These are phyloP conservation scores for Alcedo quadribrachys DNA, from an alignment of 2,797 vertebrate species.

Conservation along the genomic window DNA sequence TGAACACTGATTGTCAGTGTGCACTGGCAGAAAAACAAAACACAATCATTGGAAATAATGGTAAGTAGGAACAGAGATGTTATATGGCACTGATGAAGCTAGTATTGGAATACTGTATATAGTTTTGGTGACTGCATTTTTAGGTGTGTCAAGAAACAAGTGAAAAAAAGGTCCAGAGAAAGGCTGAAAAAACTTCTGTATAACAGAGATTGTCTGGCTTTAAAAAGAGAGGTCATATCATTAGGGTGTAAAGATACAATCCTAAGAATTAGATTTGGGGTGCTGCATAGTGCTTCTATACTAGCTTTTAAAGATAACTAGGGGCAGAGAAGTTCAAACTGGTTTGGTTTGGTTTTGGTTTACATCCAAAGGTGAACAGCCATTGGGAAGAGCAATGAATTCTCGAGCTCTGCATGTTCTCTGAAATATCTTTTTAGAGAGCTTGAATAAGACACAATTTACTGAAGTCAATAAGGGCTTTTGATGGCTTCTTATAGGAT, in stretches of 20 bases:
- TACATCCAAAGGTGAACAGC: neutral
- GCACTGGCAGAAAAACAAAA: neutral
- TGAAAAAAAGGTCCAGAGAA: neutral
- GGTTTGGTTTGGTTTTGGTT: neutral
- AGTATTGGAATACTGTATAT: neutral
- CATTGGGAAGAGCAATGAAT: neutral
- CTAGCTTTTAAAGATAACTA: neutral
- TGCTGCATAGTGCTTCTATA: neutral
- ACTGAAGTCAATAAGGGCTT: neutral
- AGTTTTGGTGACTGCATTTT: neutral
- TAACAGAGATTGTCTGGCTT: neutral
- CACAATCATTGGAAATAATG: neutral
- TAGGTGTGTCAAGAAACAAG: neutral
- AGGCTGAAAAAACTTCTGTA: neutral
- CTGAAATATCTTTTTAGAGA: neutral
- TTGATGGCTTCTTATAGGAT: neutral
- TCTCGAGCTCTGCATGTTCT: neutral
- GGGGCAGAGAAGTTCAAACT: neutral
- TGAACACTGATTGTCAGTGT: neutral
- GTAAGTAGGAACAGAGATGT: neutral
- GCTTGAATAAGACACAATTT: neutral
- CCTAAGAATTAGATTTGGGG: neutral
- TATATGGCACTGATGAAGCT: neutral
- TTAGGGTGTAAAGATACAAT: neutral
- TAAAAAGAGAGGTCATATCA: neutral